Evolutionary conservation across 2,113 vertebrate species (phyloP).

Genomic region (Petromus typicus): DNA sequence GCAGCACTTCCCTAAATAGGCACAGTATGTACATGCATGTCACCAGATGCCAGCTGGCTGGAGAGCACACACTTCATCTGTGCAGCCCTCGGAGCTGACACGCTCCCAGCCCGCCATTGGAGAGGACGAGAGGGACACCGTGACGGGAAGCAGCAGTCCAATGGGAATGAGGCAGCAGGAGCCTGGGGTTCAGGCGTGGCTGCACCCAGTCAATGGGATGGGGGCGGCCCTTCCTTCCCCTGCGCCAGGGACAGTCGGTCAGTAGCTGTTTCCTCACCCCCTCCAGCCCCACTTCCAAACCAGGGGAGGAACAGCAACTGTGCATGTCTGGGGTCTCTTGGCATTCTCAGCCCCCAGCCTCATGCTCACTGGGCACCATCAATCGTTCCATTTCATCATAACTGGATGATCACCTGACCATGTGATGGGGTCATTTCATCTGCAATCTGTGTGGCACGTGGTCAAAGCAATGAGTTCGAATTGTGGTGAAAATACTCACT

Average conservation of each 20-base stretch:
- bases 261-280: neutral
- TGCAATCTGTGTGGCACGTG: neutral
- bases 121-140: neutral
- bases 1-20: constrained; percentile 52
- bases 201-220: neutral
- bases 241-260: neutral
- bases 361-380: neutral
- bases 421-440: neutral
- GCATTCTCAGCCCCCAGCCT: neutral
- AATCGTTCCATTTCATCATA: neutral
- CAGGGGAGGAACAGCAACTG: neutral
- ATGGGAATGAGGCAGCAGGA: neutral
- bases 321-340: neutral
- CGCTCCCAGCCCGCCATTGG: accelerated
- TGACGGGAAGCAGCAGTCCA: neutral
- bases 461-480: constrained; percentile 23
- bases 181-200: neutral
- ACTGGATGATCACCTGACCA: neutral
- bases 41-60: neutral
- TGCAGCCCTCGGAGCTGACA: neutral
- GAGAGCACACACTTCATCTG: neutral
- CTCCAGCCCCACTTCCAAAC: neutral
- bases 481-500: neutral
- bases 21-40: neutral
- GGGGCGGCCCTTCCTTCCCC: neutral